Evolutionary conservation across 1,140 invertebrate species (phyloP), one percentile per base, ranked within the genome.

Genomic region (Drosophila nikananu): DNA sequence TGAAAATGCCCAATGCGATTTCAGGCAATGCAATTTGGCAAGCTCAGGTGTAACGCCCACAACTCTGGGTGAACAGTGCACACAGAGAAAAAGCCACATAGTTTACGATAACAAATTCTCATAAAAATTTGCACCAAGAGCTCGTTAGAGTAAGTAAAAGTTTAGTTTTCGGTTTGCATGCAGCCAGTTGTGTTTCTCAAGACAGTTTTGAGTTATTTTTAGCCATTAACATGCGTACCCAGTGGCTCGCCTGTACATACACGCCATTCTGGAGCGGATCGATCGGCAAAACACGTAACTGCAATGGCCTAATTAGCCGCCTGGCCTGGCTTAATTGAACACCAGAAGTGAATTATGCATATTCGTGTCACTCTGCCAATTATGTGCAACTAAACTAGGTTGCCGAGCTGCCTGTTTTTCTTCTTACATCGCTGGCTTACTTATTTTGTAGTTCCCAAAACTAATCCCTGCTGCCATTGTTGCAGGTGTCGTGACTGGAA

Each of bases 391-490:
- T 52, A 42, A 66, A 48, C 51, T 58, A 58, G 59, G 42, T 23
- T 65, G 42, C 49, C 17, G 8, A 15, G 19, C 25, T 46, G 49
- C 3, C 21, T n/a, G 23, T 21, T 21, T 63, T 64, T 44, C 51
- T 39, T 30, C 25, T 58, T 52, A 12, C 58, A 35, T 23, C 21
- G 37, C 13, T 73, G 37, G 42, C 30, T 32, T 12, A 55, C 23
- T 23, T 2, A 27, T 4, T 30, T 73, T 39, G 52, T 64, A 54
- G 52, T 83, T 75, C 70, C 55, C 48, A 74, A 84, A 77, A 65
- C 59, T 64, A 77, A 74, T 39, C 17, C 51, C 37, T 71, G 75
- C 58, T 64, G 75, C 75, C 62, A 82, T 86, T 86, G 83, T 84
- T 72, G 62, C 17, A 57, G 65, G 17, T 77, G 54, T 62, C 67